Percentiles rank a stretch among this genome's conserved stretches.
Conservation (phyloP, 2,797 vertebrate species). For the Selene dorsalis region DNA sequence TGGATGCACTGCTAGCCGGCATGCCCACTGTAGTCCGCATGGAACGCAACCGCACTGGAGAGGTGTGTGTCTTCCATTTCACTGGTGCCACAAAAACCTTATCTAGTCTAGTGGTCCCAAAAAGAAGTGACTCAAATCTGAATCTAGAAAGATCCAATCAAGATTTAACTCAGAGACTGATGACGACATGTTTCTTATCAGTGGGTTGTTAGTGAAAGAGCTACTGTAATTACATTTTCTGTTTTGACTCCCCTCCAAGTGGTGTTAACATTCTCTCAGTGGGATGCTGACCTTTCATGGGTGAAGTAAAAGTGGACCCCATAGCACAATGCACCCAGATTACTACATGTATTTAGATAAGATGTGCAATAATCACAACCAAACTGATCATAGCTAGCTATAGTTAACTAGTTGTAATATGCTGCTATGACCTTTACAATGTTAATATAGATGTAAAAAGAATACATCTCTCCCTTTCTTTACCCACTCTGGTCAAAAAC, state of each 20-base stretch:
- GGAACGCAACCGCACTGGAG: conserved; percentile 87
- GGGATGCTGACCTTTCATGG: background rate
- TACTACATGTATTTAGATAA: background rate
- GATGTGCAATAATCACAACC: background rate
- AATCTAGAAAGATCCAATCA: background rate
- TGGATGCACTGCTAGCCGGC: conserved; percentile 88
- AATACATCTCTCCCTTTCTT: background rate
- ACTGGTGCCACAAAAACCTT: background rate
- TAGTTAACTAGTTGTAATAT: background rate
- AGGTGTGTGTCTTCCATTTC: conserved; percentile 80
- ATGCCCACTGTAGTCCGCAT: conserved; percentile 89
- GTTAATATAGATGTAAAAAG: background rate
- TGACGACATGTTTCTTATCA: background rate
- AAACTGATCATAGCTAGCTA: background rate
- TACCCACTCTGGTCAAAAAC: background rate
- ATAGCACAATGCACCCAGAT: background rate
- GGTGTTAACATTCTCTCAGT: background rate
- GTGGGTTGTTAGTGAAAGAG: background rate
- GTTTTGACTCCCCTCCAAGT: background rate
- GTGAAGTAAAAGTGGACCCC: background rate
- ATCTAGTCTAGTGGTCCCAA: background rate
- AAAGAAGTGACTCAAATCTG: background rate
- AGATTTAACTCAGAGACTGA: background rate
- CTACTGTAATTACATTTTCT: background rate
- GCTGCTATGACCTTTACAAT: background rate